Evolutionary conservation across 2,888 invertebrate genomes (phyloP).

Genomic region (Limnephilus lunatus): DNA sequence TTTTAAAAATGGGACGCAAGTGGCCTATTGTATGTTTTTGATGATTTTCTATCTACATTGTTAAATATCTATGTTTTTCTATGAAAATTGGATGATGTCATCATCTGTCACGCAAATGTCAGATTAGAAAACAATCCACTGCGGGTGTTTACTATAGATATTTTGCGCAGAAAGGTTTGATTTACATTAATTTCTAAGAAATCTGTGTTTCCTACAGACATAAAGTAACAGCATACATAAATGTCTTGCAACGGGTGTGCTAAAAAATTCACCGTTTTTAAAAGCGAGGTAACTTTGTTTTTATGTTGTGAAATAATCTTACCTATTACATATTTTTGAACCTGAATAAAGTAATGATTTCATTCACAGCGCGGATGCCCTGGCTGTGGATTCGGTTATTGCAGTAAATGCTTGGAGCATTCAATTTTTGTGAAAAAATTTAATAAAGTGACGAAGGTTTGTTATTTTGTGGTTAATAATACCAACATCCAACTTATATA

Average conservation of each 20-base stretch:
- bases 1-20: too few relatives aligned
- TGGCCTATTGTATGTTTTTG: too few relatives aligned
- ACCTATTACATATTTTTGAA: constrained; percentile 3
- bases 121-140: background rate
- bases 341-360: background rate
- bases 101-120: background rate
- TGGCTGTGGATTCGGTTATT: constrained; percentile 89
- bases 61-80: background rate
- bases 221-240: constrained; percentile 45
- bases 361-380: constrained; percentile 87
- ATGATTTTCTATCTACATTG: background rate
- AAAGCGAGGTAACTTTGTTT: constrained; percentile 80
- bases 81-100: background rate
- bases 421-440: constrained; percentile 82
- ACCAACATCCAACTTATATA: background rate
- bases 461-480: background rate
- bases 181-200: background rate
- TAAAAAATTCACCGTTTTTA: constrained; percentile 83
- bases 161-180: background rate
- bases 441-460: constrained; percentile 64
- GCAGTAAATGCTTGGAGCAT: constrained; percentile 87
- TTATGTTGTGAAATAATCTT: constrained; percentile 28
- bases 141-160: background rate
- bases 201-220: background rate
- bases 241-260: constrained; percentile 88